Evolutionary conservation across 2,888 invertebrate genomes (phyloP).

Genomic region (Coelopa pilipes): DNA sequence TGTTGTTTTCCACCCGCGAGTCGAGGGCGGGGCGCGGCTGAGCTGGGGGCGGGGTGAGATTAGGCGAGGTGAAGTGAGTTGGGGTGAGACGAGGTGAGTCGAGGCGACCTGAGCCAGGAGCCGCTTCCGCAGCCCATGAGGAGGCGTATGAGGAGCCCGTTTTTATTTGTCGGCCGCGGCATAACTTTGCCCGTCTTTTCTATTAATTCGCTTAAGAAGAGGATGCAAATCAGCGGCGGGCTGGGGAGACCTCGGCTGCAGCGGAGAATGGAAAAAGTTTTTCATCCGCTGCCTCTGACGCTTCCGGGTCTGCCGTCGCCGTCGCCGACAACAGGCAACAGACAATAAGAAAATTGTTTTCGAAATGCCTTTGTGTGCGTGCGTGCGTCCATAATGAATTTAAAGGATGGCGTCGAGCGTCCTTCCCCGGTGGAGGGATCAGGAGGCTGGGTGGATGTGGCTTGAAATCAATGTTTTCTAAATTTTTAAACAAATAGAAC

Average conservation of each 20-base stretch:
- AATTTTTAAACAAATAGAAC: no score
- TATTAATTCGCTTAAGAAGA: constrained; percentile 34
- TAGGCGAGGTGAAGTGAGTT: no score
- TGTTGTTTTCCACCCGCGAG: constrained; percentile 1
- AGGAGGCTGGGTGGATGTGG: background rate
- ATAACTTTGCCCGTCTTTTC: constrained; percentile 27
- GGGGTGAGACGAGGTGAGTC: no score
- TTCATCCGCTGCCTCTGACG: constrained; percentile 15
- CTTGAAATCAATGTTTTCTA: background rate
- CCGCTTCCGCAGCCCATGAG: background rate
- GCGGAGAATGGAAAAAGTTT: constrained; percentile 10
- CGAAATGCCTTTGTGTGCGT: constrained; percentile 27
- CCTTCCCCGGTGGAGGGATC: no score
- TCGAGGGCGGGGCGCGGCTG: background rate
- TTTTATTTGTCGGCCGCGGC: background rate
- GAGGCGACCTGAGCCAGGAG: no score
- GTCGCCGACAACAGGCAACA: background rate
- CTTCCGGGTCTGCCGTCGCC: constrained; percentile 25
- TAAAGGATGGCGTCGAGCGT: constrained; percentile 3
- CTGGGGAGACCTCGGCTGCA: background rate
- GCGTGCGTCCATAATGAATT: constrained; percentile 34
- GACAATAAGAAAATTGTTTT: constrained; percentile 32
- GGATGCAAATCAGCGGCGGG: constrained; percentile 30
- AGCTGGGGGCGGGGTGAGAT: background rate
- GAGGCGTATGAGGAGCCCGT: constrained; percentile 8